A percentile compares a stretch with the other conserved stretches of the same genome.
Evolutionary conservation across 2,797 vertebrate species (phyloP).

Genomic region (Chloroceryle amazona): DNA sequence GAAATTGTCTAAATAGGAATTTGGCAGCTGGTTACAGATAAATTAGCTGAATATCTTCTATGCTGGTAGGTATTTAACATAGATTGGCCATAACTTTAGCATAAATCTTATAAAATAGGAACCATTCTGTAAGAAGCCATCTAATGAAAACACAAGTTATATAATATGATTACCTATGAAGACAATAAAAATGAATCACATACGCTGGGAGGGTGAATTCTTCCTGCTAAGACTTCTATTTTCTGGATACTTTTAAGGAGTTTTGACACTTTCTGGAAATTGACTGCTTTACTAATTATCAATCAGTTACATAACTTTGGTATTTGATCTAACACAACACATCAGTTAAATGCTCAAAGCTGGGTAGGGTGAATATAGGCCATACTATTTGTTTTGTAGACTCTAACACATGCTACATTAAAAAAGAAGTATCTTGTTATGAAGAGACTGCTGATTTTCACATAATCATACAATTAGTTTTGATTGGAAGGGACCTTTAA

Average conservation of each 20-base stretch:
- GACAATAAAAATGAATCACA: background rate
- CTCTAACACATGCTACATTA: background rate
- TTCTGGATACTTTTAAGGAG: background rate
- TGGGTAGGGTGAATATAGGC: background rate
- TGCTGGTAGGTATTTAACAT: slow-evolving; percentile 33
- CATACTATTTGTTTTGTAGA: background rate
- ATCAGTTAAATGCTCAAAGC: background rate
- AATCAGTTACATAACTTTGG: background rate
- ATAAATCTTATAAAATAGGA: background rate
- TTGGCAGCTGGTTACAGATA: slow-evolving; percentile 30
- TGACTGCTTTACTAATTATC: background rate
- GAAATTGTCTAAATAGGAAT: slow-evolving; percentile 9
- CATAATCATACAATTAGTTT: background rate
- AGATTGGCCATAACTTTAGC: background rate
- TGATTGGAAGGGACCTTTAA: background rate
- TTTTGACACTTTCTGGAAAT: background rate
- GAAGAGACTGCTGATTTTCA: background rate
- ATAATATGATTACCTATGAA: background rate
- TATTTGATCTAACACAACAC: background rate
- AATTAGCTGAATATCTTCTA: slow-evolving; percentile 8
- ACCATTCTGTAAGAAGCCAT: background rate
- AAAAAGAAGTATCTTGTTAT: background rate
- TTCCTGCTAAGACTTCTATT: background rate
- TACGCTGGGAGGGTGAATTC: background rate
- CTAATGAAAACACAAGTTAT: slow-evolving; percentile 20